Base-by-base conservation (phyloP, 2,113 vertebrate genomes). In the Seriola dumerili region DNA sequence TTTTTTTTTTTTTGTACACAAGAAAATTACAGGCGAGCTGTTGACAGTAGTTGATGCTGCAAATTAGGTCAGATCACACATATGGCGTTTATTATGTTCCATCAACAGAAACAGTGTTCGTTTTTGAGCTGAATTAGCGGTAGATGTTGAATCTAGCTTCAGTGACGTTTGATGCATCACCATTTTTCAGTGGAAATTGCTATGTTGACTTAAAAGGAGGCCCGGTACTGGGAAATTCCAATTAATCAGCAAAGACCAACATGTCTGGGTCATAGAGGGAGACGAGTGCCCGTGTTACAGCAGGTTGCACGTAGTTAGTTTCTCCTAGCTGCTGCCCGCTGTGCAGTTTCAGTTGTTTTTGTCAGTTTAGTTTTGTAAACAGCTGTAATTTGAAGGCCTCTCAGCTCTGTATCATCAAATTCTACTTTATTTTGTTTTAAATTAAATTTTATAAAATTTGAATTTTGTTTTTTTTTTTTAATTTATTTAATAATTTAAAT, bases 161-260 rank as follows among this genome's bases (percentile, higher is more conserved):
- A 40, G 73, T 67, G 61, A 58, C 54, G 42, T 32, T 8, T 73
- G 58, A 80, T 80, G 67, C 85, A 84, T 88, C 58, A 76, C 55
- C 5, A 2, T 16, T 86, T 71, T 84, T 78, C 90, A 25, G 76
- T 83, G 86, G 84, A 92, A 92, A 79, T 80, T 19, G 12, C 12
- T 69, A 68, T 77, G 84, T 76, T 91, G 83, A 87, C 55, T 25
- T 82, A 86, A 80, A 87, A 81, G 84, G 70, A 70, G 87, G 63
- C 82, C 78, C 85, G 72, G 68, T 74, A 57, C 12, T 78, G 94
- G 93, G 94, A 90, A 94, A 94, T 95, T 94, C 93, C 92, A 90
- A 92, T 95, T 93, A 94, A 92, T 95, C 93, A 94, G 78, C 84
- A 84, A 59, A 78, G 89, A 87, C 79, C 81, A 76, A 25, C 75